Evolutionary conservation across 2,888 invertebrate species (phyloP).

Genomic region (Camponotus fellah): DNA sequence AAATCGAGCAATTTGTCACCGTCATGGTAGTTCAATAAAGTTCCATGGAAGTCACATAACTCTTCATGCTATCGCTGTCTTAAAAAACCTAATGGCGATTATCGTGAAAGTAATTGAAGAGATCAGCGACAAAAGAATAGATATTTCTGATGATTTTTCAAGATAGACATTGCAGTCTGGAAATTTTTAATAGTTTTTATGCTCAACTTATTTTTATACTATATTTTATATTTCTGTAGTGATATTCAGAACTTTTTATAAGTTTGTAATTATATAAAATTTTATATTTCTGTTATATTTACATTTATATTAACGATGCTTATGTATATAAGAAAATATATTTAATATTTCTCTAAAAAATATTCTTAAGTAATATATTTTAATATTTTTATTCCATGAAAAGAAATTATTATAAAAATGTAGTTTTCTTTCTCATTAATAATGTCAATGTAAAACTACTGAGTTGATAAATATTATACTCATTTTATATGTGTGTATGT

Average conservation of each 20-base stretch:
- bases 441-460: not conserved
- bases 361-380: not conserved
- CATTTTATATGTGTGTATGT: not conserved
- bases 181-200: not conserved
- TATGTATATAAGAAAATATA: not conserved
- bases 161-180: not conserved
- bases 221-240: too few species aligned
- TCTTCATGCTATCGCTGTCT: slow-evolving; percentile 9
- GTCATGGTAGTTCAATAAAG: slow-evolving; percentile 38
- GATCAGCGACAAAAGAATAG: slow-evolving; percentile 13
- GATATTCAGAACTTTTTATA: not conserved
- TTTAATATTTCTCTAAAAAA: not conserved
- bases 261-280: not conserved
- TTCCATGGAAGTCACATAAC: slow-evolving; percentile 30
- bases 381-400: not conserved
- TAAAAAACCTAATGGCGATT: slow-evolving; percentile 34
- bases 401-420: not conserved
- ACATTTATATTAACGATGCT: not conserved
- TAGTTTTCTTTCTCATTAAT: not conserved
- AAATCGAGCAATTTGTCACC: slow-evolving; percentile 52
- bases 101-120: slow-evolving; percentile 13
- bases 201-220: not conserved
- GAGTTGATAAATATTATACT: not conserved
- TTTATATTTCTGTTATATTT: not conserved
- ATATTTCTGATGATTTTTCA: not conserved